These are phyloP conservation scores for Lates calcarifer DNA, from an alignment of 2,113 vertebrate species.

Conservation along the genomic window DNA sequence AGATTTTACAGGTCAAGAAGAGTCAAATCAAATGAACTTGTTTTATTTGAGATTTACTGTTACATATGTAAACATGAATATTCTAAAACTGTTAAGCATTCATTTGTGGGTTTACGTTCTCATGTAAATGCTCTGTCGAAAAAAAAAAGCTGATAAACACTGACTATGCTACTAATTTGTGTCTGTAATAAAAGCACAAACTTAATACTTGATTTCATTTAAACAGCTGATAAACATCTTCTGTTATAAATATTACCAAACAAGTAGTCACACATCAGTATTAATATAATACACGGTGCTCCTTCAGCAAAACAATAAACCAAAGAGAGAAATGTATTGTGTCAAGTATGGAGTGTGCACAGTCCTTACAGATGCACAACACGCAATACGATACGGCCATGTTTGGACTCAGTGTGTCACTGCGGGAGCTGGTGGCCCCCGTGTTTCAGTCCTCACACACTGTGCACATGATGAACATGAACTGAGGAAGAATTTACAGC, in stretches of 20 bases:
- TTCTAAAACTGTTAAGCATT: slow-evolving; percentile 72
- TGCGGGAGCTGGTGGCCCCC: background rate
- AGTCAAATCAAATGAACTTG: slow-evolving; percentile 65
- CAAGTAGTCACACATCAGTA: slow-evolving; percentile 81
- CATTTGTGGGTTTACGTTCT: slow-evolving; percentile 54
- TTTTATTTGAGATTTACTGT: slow-evolving; percentile 81
- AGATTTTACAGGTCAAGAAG: slow-evolving; percentile 18
- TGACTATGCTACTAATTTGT: slow-evolving; percentile 83
- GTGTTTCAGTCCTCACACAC: slow-evolving; percentile 38
- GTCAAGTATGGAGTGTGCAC: slow-evolving; percentile 71
- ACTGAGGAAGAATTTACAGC: slow-evolving; percentile 65
- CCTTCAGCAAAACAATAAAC: slow-evolving; percentile 70
- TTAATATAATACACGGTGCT: slow-evolving; percentile 84
- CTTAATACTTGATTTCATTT: slow-evolving; percentile 74
- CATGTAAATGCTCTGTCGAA: slow-evolving; percentile 66
- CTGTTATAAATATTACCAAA: slow-evolving; percentile 81
- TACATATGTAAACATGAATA: slow-evolving; percentile 83
- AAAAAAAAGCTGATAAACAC: slow-evolving; percentile 77
- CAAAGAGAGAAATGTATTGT: slow-evolving; percentile 62
- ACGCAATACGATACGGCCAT: slow-evolving; percentile 62
- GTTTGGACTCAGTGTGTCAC: slow-evolving; percentile 43
- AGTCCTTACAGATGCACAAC: slow-evolving; percentile 70
- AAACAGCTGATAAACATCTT: slow-evolving; percentile 71
- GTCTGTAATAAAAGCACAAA: slow-evolving; percentile 79
- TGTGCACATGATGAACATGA: slow-evolving; percentile 40